A percentile compares a stretch with the other conserved stretches of the same genome.
These are phyloP conservation scores for Hyalella azteca DNA, from an alignment of 2,888 invertebrate genomes.

Conservation along the genomic window DNA sequence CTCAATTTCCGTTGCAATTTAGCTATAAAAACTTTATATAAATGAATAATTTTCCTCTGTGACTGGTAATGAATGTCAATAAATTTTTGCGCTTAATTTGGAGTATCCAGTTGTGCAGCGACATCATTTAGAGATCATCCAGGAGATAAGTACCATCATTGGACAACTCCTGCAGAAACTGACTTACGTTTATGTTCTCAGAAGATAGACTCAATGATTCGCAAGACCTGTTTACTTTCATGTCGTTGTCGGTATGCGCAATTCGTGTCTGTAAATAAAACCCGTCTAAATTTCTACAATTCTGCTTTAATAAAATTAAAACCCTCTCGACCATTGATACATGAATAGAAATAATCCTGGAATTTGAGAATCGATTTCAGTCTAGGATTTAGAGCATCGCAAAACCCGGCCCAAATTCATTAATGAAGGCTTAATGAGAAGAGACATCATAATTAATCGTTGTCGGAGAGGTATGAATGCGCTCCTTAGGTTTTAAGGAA, in stretches of 20 bases:
- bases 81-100: conserved; percentile 14
- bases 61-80: neutral
- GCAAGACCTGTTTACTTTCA: conserved; percentile 31
- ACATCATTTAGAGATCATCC: conserved; percentile 11
- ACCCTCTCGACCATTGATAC: too few species aligned
- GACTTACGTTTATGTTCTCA: conserved; percentile 17
- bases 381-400: neutral
- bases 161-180: neutral
- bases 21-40: too few species aligned
- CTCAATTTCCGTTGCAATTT: too few species aligned
- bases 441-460: neutral
- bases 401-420: neutral
- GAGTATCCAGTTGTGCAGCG: neutral
- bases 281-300: too few species aligned
- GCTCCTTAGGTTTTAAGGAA: too few species aligned
- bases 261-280: too few species aligned
- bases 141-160: neutral
- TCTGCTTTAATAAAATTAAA: too few species aligned
- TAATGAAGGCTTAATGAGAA: conserved; percentile 23
- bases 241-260: too few species aligned
- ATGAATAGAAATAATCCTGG: too few species aligned
- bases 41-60: too few species aligned
- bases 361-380: neutral
- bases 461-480: neutral
- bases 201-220: neutral